Conservation (phyloP, 2,113 vertebrate species). For the Oophaga pumilio region DNA sequence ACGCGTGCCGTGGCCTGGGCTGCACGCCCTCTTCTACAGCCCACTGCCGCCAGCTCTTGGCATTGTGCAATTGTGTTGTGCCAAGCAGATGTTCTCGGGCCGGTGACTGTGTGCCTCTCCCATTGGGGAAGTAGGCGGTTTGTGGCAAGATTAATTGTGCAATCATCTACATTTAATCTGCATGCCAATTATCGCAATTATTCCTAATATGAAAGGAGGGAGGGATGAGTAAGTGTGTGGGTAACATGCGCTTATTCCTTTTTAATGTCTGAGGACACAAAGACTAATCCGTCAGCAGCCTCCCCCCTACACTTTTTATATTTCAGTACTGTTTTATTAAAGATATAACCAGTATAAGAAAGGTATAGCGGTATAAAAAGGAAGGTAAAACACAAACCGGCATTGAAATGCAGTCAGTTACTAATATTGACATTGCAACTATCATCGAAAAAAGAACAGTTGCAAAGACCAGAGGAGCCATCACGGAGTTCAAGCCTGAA, state of each 20-base stretch:
- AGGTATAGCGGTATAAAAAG: too few species aligned
- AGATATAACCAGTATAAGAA: too few species aligned
- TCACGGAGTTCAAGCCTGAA: too few species aligned
- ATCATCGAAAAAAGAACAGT: too few species aligned
- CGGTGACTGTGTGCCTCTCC: not conserved
- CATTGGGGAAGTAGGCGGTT: not conserved
- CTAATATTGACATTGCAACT: too few species aligned
- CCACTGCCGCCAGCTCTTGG: not conserved
- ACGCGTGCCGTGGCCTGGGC: not conserved
- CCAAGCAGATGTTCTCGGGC: not conserved
- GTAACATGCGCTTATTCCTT: not conserved
- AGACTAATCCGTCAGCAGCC: not conserved
- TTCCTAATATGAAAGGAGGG: conserved; percentile 6
- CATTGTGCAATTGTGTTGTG: not conserved
- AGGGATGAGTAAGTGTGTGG: conserved; percentile 32
- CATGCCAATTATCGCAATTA: conserved; percentile 39
- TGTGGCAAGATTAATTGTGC: conserved; percentile 19
- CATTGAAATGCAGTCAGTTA: too few species aligned
- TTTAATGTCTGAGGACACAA: not conserved
- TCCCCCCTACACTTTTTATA: not conserved
- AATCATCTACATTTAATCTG: conserved; percentile 43
- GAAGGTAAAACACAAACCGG: too few species aligned
- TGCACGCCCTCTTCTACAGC: not conserved
- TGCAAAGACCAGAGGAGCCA: too few species aligned
- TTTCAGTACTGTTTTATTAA: too few species aligned